Percentiles rank a stretch among this genome's conserved stretches.
Conservation (phyloP, 1,140 invertebrate genomes). For the Aphelinus certus region DNA sequence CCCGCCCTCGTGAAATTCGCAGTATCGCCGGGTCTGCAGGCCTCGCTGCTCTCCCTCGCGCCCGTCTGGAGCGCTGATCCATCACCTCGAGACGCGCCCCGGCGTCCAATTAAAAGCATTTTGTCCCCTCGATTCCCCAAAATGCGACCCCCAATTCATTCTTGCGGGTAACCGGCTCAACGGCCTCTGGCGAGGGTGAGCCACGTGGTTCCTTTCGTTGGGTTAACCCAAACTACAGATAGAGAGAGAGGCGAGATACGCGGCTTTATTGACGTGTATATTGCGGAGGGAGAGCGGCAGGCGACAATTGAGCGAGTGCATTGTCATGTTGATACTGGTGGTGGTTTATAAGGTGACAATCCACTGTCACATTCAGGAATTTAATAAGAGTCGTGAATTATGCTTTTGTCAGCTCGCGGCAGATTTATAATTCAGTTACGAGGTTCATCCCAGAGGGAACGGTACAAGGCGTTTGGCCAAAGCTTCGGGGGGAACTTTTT, state of each 20-base stretch:
- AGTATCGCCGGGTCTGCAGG: conserved; percentile 13
- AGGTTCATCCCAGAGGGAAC: too few species aligned
- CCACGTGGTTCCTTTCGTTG: conserved; percentile 38
- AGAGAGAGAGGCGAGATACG: neutral
- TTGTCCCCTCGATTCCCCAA: conserved; percentile 23
- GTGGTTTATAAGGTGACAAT: too few species aligned
- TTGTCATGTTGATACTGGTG: neutral
- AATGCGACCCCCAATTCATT: conserved; percentile 29
- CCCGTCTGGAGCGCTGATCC: conserved; percentile 6
- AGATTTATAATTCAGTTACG: too few species aligned
- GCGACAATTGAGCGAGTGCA: neutral
- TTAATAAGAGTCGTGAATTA: too few species aligned
- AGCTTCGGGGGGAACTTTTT: too few species aligned
- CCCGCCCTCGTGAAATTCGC: neutral
- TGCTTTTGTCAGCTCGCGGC: too few species aligned
- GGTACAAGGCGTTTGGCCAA: too few species aligned
- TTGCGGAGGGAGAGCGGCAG: neutral
- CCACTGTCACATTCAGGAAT: too few species aligned
- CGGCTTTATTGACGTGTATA: neutral
- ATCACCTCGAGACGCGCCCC: conserved; percentile 24
- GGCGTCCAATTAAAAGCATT: conserved; percentile 39
- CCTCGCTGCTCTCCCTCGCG: too few species aligned
- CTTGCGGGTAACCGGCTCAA: conserved; percentile 34
- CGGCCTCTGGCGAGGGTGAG: neutral
- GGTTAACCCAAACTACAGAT: conserved; percentile 42